Percentiles rank a stretch among this genome's conserved stretches.
Conservation (phyloP, 2,888 invertebrate genomes). For the Eulithis prunata region DNA sequence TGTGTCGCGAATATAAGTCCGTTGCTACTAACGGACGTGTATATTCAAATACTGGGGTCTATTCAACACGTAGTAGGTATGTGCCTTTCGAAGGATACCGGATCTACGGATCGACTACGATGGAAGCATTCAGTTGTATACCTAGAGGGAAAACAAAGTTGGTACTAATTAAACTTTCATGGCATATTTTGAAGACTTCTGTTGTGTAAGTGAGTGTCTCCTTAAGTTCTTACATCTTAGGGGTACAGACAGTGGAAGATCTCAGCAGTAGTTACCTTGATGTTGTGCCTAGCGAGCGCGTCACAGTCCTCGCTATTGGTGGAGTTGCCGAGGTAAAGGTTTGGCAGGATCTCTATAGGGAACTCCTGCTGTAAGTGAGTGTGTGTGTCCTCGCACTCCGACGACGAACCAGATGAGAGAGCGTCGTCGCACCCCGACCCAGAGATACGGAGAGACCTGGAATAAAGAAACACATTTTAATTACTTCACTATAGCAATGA, state of each 20-base stretch:
- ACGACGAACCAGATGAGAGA: conserved; percentile 88
- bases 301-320: conserved; percentile 96
- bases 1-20: too few species aligned
- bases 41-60: too few species aligned
- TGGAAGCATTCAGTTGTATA: too few species aligned
- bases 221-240: too few species aligned
- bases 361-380: conserved; percentile 88
- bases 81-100: too few species aligned
- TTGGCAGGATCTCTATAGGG: conserved; percentile 97
- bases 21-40: too few species aligned
- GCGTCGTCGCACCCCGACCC: conserved; percentile 87
- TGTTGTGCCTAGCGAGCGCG: conserved; percentile 94
- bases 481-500: background rate
- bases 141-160: too few species aligned
- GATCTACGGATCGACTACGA: too few species aligned
- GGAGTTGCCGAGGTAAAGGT: conserved; percentile 97
- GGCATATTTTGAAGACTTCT: too few species aligned
- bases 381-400: conserved; percentile 88
- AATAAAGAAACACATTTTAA: conserved; percentile 25
- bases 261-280: conserved; percentile 85
- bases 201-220: too few species aligned
- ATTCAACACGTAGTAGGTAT: too few species aligned
- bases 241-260: background rate
- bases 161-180: too few species aligned
- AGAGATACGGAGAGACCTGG: conserved; percentile 90